Conservation (phyloP, 2,888 invertebrate species). For the Drosophila birchii region DNA sequence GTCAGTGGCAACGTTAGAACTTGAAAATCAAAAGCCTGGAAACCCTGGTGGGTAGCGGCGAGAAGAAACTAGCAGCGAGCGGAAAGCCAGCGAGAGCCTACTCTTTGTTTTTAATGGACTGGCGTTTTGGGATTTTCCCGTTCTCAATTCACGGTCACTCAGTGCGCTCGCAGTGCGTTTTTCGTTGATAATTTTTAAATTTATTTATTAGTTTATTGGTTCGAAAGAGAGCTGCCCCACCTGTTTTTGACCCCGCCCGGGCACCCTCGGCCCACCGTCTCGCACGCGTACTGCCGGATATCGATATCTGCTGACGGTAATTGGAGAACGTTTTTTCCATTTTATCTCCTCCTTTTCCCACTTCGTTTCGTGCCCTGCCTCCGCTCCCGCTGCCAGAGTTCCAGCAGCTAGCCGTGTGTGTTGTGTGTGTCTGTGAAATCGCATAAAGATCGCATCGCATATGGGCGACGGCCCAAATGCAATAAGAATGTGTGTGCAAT, state of each 20-base stretch:
- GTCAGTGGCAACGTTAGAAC: too few species aligned
- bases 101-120: constrained; percentile 10
- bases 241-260: constrained; percentile 23
- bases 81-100: background rate
- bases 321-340: constrained; percentile 82
- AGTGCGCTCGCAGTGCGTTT: constrained; percentile 70
- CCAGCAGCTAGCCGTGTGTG: constrained; percentile 39
- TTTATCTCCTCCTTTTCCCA: constrained; percentile 78
- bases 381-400: constrained; percentile 28
- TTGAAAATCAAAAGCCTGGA: too few species aligned
- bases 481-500: constrained; percentile 39
- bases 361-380: constrained; percentile 67
- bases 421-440: constrained; percentile 60
- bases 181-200: constrained; percentile 82
- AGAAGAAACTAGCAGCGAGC: background rate
- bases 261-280: constrained; percentile 28
- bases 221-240: constrained; percentile 54
- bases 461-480: constrained; percentile 27
- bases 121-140: constrained; percentile 3
- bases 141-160: constrained; percentile 46
- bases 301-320: constrained; percentile 80
- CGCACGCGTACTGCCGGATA: constrained; percentile 51
- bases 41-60: background rate
- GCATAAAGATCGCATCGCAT: constrained; percentile 32
- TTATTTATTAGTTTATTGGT: constrained; percentile 77